These are phyloP conservation scores for Aricia agestis DNA, from an alignment of 1,140 invertebrate species.

Conservation along the genomic window DNA sequence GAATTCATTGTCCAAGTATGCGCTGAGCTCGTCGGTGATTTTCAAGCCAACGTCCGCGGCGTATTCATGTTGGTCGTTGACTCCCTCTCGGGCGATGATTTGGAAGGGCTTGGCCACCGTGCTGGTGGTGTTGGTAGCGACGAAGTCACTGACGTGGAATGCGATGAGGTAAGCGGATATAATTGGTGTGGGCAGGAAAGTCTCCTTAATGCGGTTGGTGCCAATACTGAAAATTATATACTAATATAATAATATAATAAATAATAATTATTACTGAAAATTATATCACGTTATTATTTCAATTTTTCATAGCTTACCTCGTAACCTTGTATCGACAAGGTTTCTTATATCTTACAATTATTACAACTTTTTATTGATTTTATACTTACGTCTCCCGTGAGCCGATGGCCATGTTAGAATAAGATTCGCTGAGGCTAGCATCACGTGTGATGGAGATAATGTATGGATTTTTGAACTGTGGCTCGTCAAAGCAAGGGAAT, in stretches of 20 bases:
- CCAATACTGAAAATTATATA: constrained; percentile 35
- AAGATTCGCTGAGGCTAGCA: constrained; percentile 42
- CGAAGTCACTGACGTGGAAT: constrained; percentile 89
- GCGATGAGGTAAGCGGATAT: constrained; percentile 94
- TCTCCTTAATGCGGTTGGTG: constrained; percentile 45
- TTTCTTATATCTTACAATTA: no score
- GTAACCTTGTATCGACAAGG: no score
- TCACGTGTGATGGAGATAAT: constrained; percentile 78
- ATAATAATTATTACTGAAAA: no score
- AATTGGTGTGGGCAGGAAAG: constrained; percentile 76
- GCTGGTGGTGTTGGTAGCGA: constrained; percentile 40
- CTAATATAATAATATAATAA: no score
- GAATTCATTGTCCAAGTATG: constrained; percentile 72
- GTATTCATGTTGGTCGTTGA: constrained; percentile 66
- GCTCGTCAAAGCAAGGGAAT: constrained; percentile 95
- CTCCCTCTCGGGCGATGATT: constrained; percentile 59
- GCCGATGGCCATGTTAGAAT: constrained; percentile 64
- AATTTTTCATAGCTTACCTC: no score
- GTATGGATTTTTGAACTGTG: constrained; percentile 84
- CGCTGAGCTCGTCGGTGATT: constrained; percentile 72
- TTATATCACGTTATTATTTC: constrained; percentile 4
- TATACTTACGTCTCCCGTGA: constrained; percentile 41
- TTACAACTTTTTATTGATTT: constrained; percentile 6
- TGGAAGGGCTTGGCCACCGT: constrained; percentile 70
- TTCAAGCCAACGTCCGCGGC: constrained; percentile 75